Base-by-base conservation (phyloP, 1,140 invertebrate genomes). In the Babylonia areolata region DNA sequence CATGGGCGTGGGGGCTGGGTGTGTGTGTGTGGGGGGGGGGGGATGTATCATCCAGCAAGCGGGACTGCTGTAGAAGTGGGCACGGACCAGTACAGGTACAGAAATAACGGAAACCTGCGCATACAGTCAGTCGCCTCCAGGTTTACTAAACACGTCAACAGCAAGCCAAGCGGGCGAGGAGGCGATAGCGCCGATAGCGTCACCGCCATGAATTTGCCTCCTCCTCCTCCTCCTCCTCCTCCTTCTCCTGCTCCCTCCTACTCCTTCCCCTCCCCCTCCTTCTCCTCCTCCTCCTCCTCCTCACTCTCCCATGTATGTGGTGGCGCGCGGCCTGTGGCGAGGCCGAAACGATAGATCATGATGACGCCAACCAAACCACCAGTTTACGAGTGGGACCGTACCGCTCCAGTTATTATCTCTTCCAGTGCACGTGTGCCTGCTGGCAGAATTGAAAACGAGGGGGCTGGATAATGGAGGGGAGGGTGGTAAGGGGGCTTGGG, bases 311-410 rank as follows among this genome's bases (percentile, higher is more conserved):
- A 11, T 20, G 46, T 20, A 51, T 28, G 28, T 73, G 71, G 28
- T 64, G 28, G 58, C 58, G 15, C 58, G 58, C 58, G 58, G 15
- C 58, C 58, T 6, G 15, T 23, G 58, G 58, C 15, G 58, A 64
- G 15, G 58, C 15, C 58, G 58, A 64, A 23, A 64, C 28, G 73
- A 75, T 75, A 75, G 73, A 75, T 75, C 73, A 75, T 17, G 73
- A 75, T 37, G 73, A 75, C 73, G 73, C 73, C 73, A 75, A 75
- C 73, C 73, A 23, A 75, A 75, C 73, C 73, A 23, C 73, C 73
- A 39, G 9, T 75, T 75, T 75, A 75, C 73, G 73, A 75, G 33
- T 20, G 23, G 73, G 33, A n/a, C n/a, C n/a, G n/a, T n/a, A n/a
- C 31, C 37, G 73, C 73, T 33, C 33, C 3, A 75, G 73, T 11